These are phyloP conservation scores for Mionectes macconnelli DNA, from an alignment of 2,113 vertebrate species.

Conservation along the genomic window DNA sequence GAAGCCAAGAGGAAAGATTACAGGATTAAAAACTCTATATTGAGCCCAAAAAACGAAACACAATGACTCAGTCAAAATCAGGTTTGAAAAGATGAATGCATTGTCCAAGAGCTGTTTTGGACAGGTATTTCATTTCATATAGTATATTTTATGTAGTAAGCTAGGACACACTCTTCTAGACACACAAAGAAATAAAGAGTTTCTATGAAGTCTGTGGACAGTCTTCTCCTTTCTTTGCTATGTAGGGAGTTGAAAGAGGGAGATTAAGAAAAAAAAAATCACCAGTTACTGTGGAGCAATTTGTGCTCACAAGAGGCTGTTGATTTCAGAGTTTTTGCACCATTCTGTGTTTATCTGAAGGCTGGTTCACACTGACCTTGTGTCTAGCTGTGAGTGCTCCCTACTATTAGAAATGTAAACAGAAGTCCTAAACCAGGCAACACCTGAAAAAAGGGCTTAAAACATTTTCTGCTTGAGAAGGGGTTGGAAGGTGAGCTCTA, in stretches of 20 bases:
- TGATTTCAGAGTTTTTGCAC: background rate
- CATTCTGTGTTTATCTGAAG: background rate
- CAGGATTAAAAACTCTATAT: background rate
- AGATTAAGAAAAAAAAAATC: background rate
- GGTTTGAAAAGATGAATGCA: background rate
- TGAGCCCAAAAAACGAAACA: background rate
- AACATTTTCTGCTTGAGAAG: background rate
- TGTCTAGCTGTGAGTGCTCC: background rate
- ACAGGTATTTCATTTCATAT: background rate
- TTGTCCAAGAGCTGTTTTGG: background rate
- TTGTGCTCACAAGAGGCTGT: background rate
- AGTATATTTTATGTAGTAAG: background rate
- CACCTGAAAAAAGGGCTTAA: background rate
- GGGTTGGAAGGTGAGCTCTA: background rate
- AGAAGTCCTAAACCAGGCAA: background rate
- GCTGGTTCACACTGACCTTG: background rate
- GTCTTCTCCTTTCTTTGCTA: background rate
- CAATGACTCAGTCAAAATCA: background rate
- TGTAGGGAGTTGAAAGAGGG: background rate
- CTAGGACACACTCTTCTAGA: background rate
- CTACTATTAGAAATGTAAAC: background rate
- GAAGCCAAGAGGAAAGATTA: conserved; percentile 31
- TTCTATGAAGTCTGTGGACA: background rate
- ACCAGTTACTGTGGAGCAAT: background rate
- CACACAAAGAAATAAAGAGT: background rate